phyloP scores from a whole-genome alignment of 1,140 invertebrate genomes.

The Rhagoletis zephyria region DNA sequence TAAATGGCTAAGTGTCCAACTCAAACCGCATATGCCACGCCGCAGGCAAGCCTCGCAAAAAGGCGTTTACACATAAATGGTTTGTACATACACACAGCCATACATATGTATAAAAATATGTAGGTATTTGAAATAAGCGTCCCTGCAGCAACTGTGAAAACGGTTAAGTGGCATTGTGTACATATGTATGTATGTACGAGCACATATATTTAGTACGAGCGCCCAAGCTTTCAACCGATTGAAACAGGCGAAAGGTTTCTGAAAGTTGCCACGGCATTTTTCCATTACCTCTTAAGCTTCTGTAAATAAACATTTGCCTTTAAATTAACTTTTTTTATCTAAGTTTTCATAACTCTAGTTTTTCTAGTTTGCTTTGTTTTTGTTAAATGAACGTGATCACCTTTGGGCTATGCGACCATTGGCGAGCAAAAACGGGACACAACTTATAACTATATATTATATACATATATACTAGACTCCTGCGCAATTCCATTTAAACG shows the following conservation, averaged over 20 bases:
- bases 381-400: slow-evolving; percentile 20
- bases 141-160: background rate
- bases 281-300: slow-evolving; percentile 36
- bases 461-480: background rate
- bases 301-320: background rate
- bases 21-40: background rate
- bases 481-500: no score
- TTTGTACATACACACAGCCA: background rate
- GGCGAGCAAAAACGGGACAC: background rate
- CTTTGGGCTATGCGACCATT: background rate
- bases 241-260: background rate
- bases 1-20: slow-evolving; percentile 34
- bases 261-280: slow-evolving; percentile 7
- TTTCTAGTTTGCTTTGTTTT: background rate
- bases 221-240: background rate
- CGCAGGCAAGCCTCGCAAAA: background rate
- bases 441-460: background rate
- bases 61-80: background rate
- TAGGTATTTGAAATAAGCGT: background rate
- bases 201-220: no score
- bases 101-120: background rate
- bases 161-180: background rate
- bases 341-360: background rate
- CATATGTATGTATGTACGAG: background rate
- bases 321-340: background rate